These are phyloP conservation scores for Pangasianodon hypophthalmus DNA, from an alignment of 2,113 vertebrate genomes.

Conservation along the genomic window DNA sequence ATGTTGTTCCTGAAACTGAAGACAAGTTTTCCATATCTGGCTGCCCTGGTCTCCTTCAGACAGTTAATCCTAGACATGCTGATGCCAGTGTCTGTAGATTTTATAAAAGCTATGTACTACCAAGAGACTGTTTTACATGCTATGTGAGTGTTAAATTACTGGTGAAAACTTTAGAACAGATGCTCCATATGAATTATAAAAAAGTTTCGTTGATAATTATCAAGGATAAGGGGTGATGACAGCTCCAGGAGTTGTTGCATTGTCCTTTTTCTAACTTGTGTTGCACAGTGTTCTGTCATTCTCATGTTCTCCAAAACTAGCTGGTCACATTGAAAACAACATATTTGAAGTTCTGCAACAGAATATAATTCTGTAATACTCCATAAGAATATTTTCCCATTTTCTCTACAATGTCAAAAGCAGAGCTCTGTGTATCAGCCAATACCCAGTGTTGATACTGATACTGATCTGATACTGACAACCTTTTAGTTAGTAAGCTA, in stretches of 20 bases:
- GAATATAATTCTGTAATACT: not conserved
- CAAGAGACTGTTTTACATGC: not conserved
- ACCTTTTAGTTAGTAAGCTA: not conserved
- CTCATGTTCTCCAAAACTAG: not conserved
- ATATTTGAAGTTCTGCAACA: not conserved
- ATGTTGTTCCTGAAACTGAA: not conserved
- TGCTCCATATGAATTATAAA: not conserved
- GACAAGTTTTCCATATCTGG: not conserved
- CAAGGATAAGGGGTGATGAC: constrained; percentile 6
- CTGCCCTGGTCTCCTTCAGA: not conserved
- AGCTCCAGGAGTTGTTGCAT: not conserved
- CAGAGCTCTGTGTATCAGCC: not conserved
- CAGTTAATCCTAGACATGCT: not conserved
- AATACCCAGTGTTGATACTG: not conserved
- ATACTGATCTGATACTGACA: not conserved
- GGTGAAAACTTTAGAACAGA: not conserved
- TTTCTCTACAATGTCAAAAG: not conserved
- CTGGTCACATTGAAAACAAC: not conserved
- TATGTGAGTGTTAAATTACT: constrained; percentile 23
- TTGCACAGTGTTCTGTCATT: not conserved
- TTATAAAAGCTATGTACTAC: not conserved
- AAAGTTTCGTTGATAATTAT: constrained; percentile 27
- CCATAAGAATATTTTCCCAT: not conserved
- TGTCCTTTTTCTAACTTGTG: not conserved
- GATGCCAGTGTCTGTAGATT: not conserved